phyloP scores from a whole-genome alignment of 2,888 invertebrate genomes.

The Zaprionus lineosus region DNA sequence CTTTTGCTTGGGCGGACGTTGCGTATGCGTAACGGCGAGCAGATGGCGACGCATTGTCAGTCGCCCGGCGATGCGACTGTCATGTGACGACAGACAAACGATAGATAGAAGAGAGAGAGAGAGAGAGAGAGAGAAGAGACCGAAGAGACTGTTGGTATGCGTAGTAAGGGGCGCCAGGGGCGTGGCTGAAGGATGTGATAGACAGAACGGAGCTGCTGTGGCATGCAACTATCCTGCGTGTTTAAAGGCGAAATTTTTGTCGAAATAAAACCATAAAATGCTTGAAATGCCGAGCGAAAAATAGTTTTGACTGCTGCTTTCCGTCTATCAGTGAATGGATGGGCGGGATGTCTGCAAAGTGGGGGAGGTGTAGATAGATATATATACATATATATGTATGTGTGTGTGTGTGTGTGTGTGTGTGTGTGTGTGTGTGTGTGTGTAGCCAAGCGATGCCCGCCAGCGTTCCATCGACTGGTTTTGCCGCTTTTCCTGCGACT shows the following conservation, averaged over 20 bases:
- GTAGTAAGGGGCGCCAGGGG: no score
- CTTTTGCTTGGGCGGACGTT: constrained; percentile 4
- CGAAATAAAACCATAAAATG: constrained; percentile 76
- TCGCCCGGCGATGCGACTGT: constrained; percentile 31
- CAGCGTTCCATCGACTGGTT: constrained; percentile 14
- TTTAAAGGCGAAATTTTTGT: constrained; percentile 73
- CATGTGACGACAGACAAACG: not conserved
- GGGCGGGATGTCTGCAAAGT: not conserved
- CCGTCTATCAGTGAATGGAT: constrained; percentile 12
- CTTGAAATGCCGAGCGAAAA: constrained; percentile 77
- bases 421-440: constrained; percentile 65
- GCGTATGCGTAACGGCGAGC: constrained; percentile 63
- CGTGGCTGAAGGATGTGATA: no score
- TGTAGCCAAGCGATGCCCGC: constrained; percentile 55
- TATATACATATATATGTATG: not conserved
- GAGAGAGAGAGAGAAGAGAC: no score
- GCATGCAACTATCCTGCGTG: constrained; percentile 69
- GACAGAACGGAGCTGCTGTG: constrained; percentile 43
- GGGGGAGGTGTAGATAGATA: not conserved
- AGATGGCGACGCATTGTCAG: constrained; percentile 63
- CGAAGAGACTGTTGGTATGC: no score
- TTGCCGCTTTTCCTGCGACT: not conserved
- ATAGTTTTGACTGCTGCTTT: constrained; percentile 69
- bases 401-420: constrained; percentile 54
- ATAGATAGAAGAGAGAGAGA: not conserved